Evolutionary conservation across 2,797 vertebrate species (phyloP), one percentile per base, ranked within the genome.

Genomic region (Enteromius trimaculatus): DNA sequence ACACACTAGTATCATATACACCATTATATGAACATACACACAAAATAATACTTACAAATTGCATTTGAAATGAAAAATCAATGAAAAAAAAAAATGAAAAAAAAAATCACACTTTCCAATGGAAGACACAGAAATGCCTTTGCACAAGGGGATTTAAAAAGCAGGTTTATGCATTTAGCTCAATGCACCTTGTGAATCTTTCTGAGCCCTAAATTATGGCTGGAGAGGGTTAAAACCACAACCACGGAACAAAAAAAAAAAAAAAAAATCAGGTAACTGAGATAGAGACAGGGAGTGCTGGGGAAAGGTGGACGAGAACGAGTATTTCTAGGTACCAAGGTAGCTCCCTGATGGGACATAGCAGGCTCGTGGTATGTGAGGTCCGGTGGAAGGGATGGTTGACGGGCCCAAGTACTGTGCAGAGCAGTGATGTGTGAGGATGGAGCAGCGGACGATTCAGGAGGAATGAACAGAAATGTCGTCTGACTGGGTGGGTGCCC

Each of bases 401-500:
- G 94, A 34, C 91, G 91, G 79, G 90, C 88, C 95, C 95, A 95
- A 89, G 91, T 76, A 76, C 88, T 88, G 95, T 96, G 96, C 91
- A 95, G 95, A 92, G 96, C 93, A 95, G 96, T 95, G 92, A 95
- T 90, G 87, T 95, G 96, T 89, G 94, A 91, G 86, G 95, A 88
- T 87, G 96, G 88, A 26, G 92, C 92, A 84, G 94, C 94, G 44
- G 93, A 92, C 64, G 93, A 91, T 88, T 95, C 92, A 81, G 90
- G 91, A 4, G 93, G 93, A 55, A 92, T 72, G n/a, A 93, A 94
- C 66, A 96, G 91, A 85, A 94, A 95, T 81, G 79, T 88, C 65
- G 90, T 92, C 94, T 95, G 93, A 93, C 96, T 95, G 90, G 95
- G 95, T 1, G 95, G 94, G 87, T 98, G 97, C 86, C 96, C 96